Evolutionary conservation across 2,888 invertebrate species (phyloP).

Genomic region (Microplitis manilae): DNA sequence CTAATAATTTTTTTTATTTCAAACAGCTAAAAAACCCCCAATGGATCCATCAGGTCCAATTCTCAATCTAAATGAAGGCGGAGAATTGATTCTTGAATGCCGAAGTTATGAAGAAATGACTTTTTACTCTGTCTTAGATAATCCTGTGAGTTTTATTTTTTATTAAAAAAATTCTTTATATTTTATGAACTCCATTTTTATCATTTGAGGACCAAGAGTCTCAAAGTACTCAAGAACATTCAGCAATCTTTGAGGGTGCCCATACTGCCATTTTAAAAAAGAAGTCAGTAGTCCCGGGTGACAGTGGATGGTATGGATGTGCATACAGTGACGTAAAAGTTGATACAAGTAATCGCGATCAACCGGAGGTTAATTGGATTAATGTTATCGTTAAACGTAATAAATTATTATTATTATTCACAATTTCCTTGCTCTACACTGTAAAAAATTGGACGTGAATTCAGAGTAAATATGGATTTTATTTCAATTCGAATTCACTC

Average conservation of each 20-base stretch:
- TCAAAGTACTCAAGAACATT: not conserved
- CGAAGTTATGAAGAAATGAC: not conserved
- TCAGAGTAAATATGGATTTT: too few species aligned
- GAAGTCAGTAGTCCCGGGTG: not conserved
- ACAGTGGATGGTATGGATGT: conserved; percentile 5
- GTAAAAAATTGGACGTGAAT: too few species aligned
- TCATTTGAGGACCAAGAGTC: not conserved
- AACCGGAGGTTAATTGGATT: conserved; percentile 1
- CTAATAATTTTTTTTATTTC: not conserved
- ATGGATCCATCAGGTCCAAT: not conserved
- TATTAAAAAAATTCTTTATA: not conserved
- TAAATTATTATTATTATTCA: too few species aligned
- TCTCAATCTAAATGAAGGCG: not conserved
- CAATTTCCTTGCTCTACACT: too few species aligned
- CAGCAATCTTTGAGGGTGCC: not conserved
- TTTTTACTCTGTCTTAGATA: not conserved
- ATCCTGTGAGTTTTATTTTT: not conserved
- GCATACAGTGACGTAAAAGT: not conserved
- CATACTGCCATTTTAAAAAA: not conserved
- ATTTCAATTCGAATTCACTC: too few species aligned
- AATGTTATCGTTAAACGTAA: too few species aligned
- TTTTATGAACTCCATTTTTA: not conserved
- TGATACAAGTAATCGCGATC: not conserved
- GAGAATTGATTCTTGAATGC: not conserved
- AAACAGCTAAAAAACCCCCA: not conserved